phyloP scores from a whole-genome alignment of 2,888 invertebrate genomes.

The Kryphioiulus occultus region DNA sequence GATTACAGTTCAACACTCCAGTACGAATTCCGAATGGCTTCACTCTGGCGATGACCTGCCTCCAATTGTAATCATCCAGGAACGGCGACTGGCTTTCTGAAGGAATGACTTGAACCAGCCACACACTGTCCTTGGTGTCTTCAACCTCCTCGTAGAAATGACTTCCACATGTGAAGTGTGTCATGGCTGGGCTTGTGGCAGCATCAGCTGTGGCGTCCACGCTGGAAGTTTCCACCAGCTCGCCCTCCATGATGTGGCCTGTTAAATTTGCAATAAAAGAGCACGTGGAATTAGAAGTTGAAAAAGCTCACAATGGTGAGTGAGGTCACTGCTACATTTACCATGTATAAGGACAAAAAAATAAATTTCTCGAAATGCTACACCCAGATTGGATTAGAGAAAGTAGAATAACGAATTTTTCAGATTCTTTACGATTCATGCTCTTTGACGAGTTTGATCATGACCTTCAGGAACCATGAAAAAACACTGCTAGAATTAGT shows the following conservation, averaged over 20 bases:
- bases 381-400: too few relatives aligned
- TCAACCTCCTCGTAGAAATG: slow-evolving; percentile 66
- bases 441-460: too few relatives aligned
- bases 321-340: too few relatives aligned
- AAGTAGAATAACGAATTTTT: too few relatives aligned
- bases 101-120: slow-evolving; percentile 66
- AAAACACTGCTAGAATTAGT: too few relatives aligned
- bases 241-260: slow-evolving; percentile 61
- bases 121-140: slow-evolving; percentile 67
- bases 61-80: slow-evolving; percentile 63
- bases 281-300: background rate
- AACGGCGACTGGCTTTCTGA: slow-evolving; percentile 57
- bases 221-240: slow-evolving; percentile 57
- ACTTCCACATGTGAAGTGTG: slow-evolving; percentile 62
- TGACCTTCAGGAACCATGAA: too few relatives aligned
- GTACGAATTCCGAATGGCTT: slow-evolving; percentile 65
- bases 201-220: slow-evolving; percentile 55
- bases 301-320: too few relatives aligned
- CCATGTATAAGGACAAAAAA: too few relatives aligned
- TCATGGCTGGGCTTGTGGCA: slow-evolving; percentile 56
- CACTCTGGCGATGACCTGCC: slow-evolving; percentile 62
- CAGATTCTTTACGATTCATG: too few relatives aligned
- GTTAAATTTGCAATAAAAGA: slow-evolving; percentile 45
- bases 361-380: too few relatives aligned
- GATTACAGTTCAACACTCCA: slow-evolving; percentile 65